Evolutionary conservation across 2,797 vertebrate species (phyloP).

Genomic region (Tadarida brasiliensis): DNA sequence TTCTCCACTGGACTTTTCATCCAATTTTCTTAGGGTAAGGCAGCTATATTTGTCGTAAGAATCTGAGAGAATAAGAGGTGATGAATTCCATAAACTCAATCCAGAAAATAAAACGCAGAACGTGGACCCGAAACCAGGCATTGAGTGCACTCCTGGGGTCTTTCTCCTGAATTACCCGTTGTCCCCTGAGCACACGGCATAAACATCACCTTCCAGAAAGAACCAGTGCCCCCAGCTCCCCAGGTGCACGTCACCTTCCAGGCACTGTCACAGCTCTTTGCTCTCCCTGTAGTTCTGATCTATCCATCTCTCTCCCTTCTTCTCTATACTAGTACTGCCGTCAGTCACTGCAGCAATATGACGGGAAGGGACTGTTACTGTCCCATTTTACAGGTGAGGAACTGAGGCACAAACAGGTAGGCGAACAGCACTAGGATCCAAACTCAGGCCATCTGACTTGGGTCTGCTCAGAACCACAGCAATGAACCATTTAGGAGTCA

Average conservation of each 20-base stretch:
- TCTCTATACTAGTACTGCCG: fast-evolving
- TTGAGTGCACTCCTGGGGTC: too few species aligned
- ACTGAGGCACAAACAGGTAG: neutral
- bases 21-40: neutral
- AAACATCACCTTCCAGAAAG: neutral
- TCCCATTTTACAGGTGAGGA: neutral
- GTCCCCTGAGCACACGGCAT: fast-evolving
- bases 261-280: fast-evolving
- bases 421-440: fast-evolving
- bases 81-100: neutral
- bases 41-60: slow-evolving; percentile 40
- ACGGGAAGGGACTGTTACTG: fast-evolving
- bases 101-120: neutral
- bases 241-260: neutral
- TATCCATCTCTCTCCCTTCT: fast-evolving
- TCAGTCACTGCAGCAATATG: fast-evolving
- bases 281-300: fast-evolving
- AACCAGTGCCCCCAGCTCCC: too few species aligned
- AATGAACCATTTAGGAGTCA: fast-evolving
- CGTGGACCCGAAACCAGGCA: fast-evolving
- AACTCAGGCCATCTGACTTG: fast-evolving
- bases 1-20: neutral
- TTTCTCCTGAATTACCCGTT: neutral
- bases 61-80: neutral
- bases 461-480: fast-evolving